phyloP scores from a whole-genome alignment of 2,888 invertebrate genomes.

The Luffia ferchaultella region DNA sequence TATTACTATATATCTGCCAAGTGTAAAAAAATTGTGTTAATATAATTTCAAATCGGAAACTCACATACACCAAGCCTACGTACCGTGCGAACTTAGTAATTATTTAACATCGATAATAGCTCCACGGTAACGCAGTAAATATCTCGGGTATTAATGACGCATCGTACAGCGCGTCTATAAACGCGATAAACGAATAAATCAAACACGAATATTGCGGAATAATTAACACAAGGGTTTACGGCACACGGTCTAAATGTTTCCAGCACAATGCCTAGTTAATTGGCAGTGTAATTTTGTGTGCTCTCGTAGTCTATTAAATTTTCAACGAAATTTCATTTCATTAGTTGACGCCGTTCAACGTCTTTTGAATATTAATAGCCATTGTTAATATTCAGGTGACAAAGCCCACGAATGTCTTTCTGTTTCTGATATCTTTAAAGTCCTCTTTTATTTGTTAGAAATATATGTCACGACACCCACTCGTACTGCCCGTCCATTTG shows the following conservation, averaged over 20 bases:
- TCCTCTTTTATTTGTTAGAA: too few relatives aligned
- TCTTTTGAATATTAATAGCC: background rate
- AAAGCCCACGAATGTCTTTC: background rate
- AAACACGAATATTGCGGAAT: constrained; percentile 1
- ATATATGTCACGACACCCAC: too few relatives aligned
- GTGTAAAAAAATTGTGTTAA: too few relatives aligned
- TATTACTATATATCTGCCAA: too few relatives aligned
- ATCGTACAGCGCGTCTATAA: constrained; percentile 5
- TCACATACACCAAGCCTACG: too few relatives aligned
- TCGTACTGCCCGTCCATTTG: too few relatives aligned
- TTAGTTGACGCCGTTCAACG: background rate
- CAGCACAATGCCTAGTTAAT: constrained; percentile 4
- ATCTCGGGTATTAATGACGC: too few relatives aligned
- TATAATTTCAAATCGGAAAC: too few relatives aligned
- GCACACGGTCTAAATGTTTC: background rate
- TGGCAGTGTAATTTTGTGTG: constrained; percentile 2
- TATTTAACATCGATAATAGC: too few relatives aligned
- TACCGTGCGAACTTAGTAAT: too few relatives aligned
- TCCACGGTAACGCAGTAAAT: too few relatives aligned
- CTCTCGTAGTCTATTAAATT: background rate
- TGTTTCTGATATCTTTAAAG: too few relatives aligned
- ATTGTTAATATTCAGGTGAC: background rate
- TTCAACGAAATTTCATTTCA: background rate
- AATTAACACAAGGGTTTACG: background rate
- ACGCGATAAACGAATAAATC: constrained; percentile 2